A percentile compares a stretch with the other conserved stretches of the same genome.
phyloP scores from a whole-genome alignment of 2,888 invertebrate genomes.

The Drosophila eohydei region DNA sequence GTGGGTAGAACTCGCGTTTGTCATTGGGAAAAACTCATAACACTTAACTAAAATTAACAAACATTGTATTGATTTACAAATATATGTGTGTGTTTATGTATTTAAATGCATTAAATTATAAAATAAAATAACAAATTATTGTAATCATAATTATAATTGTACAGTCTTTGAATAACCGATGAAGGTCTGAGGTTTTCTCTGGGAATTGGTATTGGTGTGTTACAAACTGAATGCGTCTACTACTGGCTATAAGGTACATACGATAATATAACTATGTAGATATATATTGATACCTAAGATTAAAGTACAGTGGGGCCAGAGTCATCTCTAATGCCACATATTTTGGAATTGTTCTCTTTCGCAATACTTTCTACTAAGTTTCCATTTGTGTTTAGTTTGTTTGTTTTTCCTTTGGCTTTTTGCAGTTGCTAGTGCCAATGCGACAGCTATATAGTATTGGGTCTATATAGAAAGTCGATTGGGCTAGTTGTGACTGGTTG shows the following conservation, averaged over 20 bases:
- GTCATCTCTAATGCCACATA: constrained; percentile 32
- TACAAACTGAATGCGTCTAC: constrained; percentile 56
- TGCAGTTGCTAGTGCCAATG: constrained; percentile 49
- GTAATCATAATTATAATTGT: constrained; percentile 30
- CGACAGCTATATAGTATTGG: constrained; percentile 43
- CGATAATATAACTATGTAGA: constrained; percentile 39
- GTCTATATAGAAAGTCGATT: constrained; percentile 56
- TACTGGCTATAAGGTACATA: constrained; percentile 78
- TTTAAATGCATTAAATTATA: constrained; percentile 19
- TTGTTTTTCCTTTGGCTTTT: constrained; percentile 73
- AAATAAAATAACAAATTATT: constrained; percentile 37
- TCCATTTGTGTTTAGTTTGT: constrained; percentile 28
- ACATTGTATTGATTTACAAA: constrained; percentile 37
- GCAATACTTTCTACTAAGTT: constrained; percentile 58
- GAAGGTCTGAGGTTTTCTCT: constrained; percentile 65
- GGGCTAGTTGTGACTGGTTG: constrained; percentile 48
- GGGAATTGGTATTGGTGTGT: constrained; percentile 53
- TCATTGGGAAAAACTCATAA: constrained; percentile 33
- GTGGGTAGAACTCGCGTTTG: constrained; percentile 35
- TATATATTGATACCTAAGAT: constrained; percentile 14
- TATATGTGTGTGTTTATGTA: constrained; percentile 21
- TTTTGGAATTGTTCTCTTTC: constrained; percentile 64
- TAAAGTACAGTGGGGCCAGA: constrained; percentile 50
- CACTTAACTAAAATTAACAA: constrained; percentile 51
- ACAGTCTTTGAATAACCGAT: constrained; percentile 73